A percentile compares a stretch with the other conserved stretches of the same genome.
Evolutionary conservation across 2,888 invertebrate species (phyloP).

Genomic region (Abrostola tripartita): DNA sequence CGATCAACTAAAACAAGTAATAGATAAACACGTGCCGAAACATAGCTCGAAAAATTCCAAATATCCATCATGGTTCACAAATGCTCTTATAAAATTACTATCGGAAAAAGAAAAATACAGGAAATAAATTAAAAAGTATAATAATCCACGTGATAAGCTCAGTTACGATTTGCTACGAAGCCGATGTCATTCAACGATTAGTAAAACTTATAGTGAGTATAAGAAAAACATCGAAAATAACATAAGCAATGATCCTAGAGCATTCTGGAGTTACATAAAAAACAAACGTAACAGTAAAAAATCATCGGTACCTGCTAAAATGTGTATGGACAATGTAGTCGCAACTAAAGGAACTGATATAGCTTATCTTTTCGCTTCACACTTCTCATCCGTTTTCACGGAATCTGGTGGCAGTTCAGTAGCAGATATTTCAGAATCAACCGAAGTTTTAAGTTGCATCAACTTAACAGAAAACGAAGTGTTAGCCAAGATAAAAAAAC

Average conservation of each 20-base stretch:
- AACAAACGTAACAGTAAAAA: slow-evolving; percentile 2
- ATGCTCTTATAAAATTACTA: slow-evolving; percentile 3
- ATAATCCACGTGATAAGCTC: slow-evolving; percentile 10
- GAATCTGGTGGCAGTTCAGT: background rate
- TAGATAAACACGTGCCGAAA: slow-evolving; percentile 10
- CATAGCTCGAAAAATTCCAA: background rate
- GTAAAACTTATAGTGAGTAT: slow-evolving; percentile 3
- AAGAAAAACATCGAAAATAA: slow-evolving; percentile 3
- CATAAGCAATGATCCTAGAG: slow-evolving; percentile 5
- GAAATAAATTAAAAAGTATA: slow-evolving; percentile 4
- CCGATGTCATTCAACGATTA: background rate
- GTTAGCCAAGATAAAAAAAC: slow-evolving; percentile 5
- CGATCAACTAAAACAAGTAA: background rate
- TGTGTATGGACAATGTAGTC: background rate
- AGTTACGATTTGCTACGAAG: slow-evolving; percentile 1
- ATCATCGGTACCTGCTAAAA: background rate
- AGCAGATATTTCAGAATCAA: background rate
- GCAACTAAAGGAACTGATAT: background rate
- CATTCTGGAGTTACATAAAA: too few relatives aligned
- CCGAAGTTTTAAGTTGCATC: background rate
- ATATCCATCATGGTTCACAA: slow-evolving; percentile 16
- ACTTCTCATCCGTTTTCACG: background rate
- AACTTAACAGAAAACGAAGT: slow-evolving; percentile 1
- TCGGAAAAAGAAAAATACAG: slow-evolving; percentile 10
- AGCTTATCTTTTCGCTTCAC: slow-evolving; percentile 1